Conservation (phyloP, 2,888 invertebrate species). For the Metallyticus violacea region DNA sequence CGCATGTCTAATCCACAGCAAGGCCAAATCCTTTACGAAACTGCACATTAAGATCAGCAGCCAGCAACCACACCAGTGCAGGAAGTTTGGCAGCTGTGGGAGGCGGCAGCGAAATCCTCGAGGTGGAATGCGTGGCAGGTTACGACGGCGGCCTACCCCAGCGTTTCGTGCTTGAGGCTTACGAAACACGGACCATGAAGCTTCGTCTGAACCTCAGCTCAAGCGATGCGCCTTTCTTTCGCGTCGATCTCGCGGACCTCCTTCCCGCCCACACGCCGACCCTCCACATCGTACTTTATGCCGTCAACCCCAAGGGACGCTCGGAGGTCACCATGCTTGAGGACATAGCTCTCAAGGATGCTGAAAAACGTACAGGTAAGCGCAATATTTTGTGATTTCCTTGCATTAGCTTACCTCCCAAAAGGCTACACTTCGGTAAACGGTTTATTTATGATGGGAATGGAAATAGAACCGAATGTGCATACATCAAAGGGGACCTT, state of each 20-base stretch:
- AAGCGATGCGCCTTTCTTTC: conserved; percentile 45
- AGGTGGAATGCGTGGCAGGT: conserved; percentile 81
- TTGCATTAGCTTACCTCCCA: not conserved
- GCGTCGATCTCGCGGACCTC: conserved; percentile 60
- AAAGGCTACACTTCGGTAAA: not conserved
- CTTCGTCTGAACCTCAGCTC: conserved; percentile 66
- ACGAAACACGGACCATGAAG: conserved; percentile 69
- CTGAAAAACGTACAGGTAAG: conserved; percentile 68
- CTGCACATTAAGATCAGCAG: conserved; percentile 74
- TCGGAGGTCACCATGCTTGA: conserved; percentile 79
- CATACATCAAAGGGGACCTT: not conserved
- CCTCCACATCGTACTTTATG: conserved; percentile 75
- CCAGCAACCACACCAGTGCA: conserved; percentile 44
- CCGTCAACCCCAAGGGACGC: conserved; percentile 80
- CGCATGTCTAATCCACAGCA: conserved; percentile 54
- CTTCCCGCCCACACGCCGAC: conserved; percentile 59
- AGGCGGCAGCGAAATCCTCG: conserved; percentile 51
- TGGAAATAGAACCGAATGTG: not conserved
- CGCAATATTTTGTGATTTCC: not conserved
- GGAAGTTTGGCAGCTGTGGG: conserved; percentile 56
- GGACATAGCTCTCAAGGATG: conserved; percentile 83
- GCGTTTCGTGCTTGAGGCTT: conserved; percentile 77
- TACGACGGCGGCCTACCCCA: conserved; percentile 89
- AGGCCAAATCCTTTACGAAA: conserved; percentile 80
- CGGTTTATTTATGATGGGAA: not conserved